Evolutionary conservation across 2,113 vertebrate species (phyloP).

Genomic region (Oncorhynchus mykiss): DNA sequence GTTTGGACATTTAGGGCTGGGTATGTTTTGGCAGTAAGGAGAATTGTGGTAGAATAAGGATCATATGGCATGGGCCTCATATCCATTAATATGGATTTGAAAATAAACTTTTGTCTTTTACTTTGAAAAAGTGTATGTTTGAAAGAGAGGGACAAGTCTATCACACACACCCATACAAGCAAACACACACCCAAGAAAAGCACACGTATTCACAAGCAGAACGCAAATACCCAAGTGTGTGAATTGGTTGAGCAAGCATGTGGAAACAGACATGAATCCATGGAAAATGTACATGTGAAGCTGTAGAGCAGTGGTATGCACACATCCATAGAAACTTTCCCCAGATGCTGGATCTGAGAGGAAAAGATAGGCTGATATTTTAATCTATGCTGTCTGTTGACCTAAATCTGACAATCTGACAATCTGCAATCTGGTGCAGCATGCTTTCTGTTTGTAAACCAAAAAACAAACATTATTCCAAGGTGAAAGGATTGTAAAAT

Average conservation of each 20-base stretch:
- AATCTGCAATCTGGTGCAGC: background rate
- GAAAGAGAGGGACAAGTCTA: background rate
- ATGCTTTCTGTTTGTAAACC: background rate
- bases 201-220: background rate
- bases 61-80: background rate
- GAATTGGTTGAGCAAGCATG: background rate
- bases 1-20: background rate
- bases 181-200: background rate
- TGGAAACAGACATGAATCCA: background rate
- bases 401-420: background rate
- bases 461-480: background rate
- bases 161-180: background rate
- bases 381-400: background rate
- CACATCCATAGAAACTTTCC: background rate
- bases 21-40: background rate
- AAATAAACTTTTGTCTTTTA: background rate
- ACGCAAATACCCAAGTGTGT: background rate
- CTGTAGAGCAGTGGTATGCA: background rate
- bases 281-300: background rate
- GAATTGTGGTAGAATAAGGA: slow-evolving; percentile 4
- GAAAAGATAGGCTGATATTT: background rate
- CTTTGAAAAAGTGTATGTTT: background rate
- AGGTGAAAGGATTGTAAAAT: background rate
- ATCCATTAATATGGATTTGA: background rate
- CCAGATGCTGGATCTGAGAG: background rate